Base-by-base conservation (phyloP, 2,888 invertebrate genomes). In the Plagiodera versicolora region DNA sequence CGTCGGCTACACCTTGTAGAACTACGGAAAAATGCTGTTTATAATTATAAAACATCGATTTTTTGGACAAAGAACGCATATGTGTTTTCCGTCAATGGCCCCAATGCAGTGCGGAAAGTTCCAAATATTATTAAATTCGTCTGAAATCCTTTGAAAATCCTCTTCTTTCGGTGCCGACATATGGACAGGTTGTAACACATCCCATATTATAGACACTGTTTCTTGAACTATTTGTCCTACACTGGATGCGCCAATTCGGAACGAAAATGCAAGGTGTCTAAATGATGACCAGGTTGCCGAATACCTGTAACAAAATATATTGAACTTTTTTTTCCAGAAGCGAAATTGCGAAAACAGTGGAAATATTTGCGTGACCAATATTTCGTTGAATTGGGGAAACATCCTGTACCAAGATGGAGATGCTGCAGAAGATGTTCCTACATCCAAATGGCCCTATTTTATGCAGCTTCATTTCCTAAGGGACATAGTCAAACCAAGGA, bases 41-140 rank as follows among this genome's bases (percentile, higher is more conserved):
- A 32, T 66, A 66, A 39, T 67, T 66, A 47, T 55, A 65, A 61
- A 49, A 67, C 58, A 65, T 65, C 2, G 56, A 49, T 17, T 20
- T 17, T 28, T 10, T 2, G 65, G 63, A 52, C 65, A 67, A 35
- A 19, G 54, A 17, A 68, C 59, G 30, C 58, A 10, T 50, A 65
- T 46, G 53, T 67, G 64, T 48, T 66, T 66, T 9, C 63, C 58
- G 45, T 65, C 60, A 2, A 64, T 56, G 24, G 17, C 19, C 14
- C 20, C 24, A 48, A 24, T 45, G 45, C 45, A 45, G 16, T 20
- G 11, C 10, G n/a, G 20, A 6, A 20, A 17, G 18, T 19, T 20
- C 10, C 19, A 11, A 6, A 11, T 46, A 20, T 46, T 17, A 20
- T 5, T 18, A 46, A 18, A 46, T 18, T 18, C 46, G 10, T 46